phyloP scores from a whole-genome alignment of 2,113 vertebrate species.

The Burhinus oedicnemus region DNA sequence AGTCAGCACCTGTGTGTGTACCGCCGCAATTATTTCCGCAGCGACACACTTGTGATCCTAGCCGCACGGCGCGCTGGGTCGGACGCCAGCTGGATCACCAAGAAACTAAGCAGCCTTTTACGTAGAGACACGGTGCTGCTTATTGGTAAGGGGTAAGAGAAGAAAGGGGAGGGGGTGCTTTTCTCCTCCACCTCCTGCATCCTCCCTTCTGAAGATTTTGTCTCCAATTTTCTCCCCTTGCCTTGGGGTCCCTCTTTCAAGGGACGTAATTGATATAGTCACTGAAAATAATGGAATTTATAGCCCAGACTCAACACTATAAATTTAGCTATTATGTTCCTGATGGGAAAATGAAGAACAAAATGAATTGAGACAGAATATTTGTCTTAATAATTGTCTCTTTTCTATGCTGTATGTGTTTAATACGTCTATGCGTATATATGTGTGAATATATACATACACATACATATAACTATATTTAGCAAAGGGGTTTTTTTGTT shows the following conservation, averaged over 20 bases:
- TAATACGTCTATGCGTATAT: background rate
- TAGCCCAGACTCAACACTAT: slow-evolving; percentile 71
- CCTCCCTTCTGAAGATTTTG: slow-evolving; percentile 36
- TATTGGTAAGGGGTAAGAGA: background rate
- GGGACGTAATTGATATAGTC: slow-evolving; percentile 72
- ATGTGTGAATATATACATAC: background rate
- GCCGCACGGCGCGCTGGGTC: no score
- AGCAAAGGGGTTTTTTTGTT: background rate
- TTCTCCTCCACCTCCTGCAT: background rate
- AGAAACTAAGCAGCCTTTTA: background rate
- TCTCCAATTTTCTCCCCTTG: slow-evolving; percentile 55
- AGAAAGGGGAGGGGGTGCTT: background rate
- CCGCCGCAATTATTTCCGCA: background rate
- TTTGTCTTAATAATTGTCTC: slow-evolving; percentile 76
- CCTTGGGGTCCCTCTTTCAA: slow-evolving; percentile 56
- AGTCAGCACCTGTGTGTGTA: background rate
- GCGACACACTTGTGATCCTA: background rate
- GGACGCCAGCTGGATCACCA: background rate
- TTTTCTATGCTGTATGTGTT: slow-evolving; percentile 58
- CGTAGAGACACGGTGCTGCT: background rate
- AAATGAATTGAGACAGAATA: slow-evolving; percentile 77
- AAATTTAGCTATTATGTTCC: slow-evolving; percentile 75
- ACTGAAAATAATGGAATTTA: slow-evolving; percentile 76
- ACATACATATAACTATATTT: background rate
- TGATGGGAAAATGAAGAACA: slow-evolving; percentile 76